A percentile compares a stretch with the other conserved stretches of the same genome.
Conservation (phyloP, 2,797 vertebrate genomes). For the Sebastes miniatus region DNA sequence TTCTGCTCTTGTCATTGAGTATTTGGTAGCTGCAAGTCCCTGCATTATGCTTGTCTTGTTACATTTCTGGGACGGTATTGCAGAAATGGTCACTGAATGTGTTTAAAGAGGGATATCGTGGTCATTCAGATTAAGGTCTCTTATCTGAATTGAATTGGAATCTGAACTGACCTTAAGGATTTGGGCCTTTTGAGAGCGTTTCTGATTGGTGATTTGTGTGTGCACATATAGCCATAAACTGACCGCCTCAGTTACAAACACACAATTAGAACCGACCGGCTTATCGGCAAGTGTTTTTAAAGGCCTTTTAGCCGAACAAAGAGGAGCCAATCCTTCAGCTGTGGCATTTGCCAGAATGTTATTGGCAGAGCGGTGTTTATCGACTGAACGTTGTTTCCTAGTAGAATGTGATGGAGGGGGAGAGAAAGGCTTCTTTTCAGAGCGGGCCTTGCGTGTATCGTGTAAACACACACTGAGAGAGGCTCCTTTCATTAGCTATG, state of each 20-base stretch:
- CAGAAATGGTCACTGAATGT: background rate
- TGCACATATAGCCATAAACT: slow-evolving; percentile 13
- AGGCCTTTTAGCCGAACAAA: slow-evolving; percentile 58
- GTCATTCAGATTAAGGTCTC: background rate
- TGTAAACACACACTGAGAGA: slow-evolving; percentile 77
- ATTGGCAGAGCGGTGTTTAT: slow-evolving; percentile 66
- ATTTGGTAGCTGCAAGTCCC: background rate
- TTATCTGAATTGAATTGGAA: background rate
- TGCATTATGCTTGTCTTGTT: background rate
- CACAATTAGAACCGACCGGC: slow-evolving; percentile 39
- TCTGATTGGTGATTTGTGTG: background rate
- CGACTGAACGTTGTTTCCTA: slow-evolving; percentile 59
- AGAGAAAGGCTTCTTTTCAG: slow-evolving; percentile 74
- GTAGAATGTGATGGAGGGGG: slow-evolving; percentile 66
- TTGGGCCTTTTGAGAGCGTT: background rate
- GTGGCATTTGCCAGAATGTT: slow-evolving; percentile 64
- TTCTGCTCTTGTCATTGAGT: background rate
- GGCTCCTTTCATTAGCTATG: slow-evolving; percentile 79
- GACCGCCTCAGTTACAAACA: slow-evolving; percentile 32
- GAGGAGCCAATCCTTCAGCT: slow-evolving; percentile 57
- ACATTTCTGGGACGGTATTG: background rate
- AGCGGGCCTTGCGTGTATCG: slow-evolving; percentile 53
- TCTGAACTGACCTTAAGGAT: background rate
- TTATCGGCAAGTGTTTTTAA: slow-evolving; percentile 51
- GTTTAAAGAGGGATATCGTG: background rate